These are phyloP conservation scores for Cepphus grylle DNA, from an alignment of 2,113 vertebrate genomes.

Conservation along the genomic window DNA sequence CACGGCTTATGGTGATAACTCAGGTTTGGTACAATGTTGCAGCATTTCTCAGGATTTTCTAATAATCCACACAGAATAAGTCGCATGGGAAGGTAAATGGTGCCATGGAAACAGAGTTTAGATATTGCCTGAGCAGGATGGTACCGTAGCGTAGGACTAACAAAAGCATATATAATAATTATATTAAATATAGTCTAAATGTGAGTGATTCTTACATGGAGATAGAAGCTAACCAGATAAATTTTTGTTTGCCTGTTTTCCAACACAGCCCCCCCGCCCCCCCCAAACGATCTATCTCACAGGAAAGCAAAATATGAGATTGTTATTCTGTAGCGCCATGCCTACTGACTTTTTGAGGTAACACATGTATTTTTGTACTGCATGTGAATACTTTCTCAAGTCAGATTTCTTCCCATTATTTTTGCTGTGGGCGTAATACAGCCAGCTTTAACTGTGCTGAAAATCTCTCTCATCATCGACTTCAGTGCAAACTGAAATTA, in stretches of 20 bases:
- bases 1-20: neutral
- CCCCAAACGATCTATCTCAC: neutral
- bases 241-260: neutral
- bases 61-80: neutral
- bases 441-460: neutral
- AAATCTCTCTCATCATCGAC: neutral
- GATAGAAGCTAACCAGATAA: neutral
- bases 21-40: neutral
- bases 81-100: neutral
- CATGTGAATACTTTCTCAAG: neutral
- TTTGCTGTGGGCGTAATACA: neutral
- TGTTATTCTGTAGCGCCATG: neutral
- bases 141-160: neutral
- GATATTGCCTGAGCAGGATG: neutral
- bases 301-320: neutral
- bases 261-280: neutral
- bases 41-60: neutral
- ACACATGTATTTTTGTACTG: neutral
- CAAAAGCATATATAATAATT: neutral
- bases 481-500: neutral
- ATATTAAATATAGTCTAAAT: neutral
- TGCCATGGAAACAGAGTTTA: conserved; percentile 34
- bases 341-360: neutral
- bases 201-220: neutral
- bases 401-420: neutral